phyloP scores from a whole-genome alignment of 92 coral and sea anemone genomes.

The Desmophyllum pertusum region DNA sequence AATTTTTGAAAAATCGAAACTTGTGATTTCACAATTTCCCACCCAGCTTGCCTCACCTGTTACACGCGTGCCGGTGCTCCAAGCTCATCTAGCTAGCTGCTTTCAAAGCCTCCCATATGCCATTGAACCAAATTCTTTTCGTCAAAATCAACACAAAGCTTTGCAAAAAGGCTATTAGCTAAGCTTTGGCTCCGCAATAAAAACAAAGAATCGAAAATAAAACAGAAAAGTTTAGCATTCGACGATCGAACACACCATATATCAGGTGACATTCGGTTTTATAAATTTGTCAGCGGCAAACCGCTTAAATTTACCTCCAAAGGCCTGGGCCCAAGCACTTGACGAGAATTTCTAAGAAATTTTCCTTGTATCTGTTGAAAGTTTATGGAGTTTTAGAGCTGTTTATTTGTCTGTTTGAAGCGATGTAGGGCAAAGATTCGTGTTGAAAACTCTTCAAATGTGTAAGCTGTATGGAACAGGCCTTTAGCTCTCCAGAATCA shows the following conservation, averaged over 20 bases:
- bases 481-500: slow-evolving; percentile 68
- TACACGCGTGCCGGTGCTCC: neutral
- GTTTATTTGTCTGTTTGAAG: neutral
- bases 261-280: neutral
- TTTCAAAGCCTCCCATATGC: neutral
- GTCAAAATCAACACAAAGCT: neutral
- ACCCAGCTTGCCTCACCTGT: slow-evolving; percentile 11
- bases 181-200: neutral
- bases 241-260: neutral
- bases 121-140: neutral
- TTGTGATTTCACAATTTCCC: neutral
- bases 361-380: slow-evolving; percentile 20
- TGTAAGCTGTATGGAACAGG: slow-evolving; percentile 58
- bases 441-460: slow-evolving; percentile 54
- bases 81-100: neutral
- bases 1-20: neutral
- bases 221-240: neutral
- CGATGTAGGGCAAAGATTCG: slow-evolving; percentile 31
- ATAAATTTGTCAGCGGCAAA: neutral
- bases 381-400: slow-evolving; percentile 18
- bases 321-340: slow-evolving; percentile 18
- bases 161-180: neutral
- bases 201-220: neutral
- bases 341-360: slow-evolving; percentile 23
- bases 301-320: neutral